Base-by-base conservation (phyloP, 35 echinoderm and acorn worm genomes). In the Lytechinus variegatus region DNA sequence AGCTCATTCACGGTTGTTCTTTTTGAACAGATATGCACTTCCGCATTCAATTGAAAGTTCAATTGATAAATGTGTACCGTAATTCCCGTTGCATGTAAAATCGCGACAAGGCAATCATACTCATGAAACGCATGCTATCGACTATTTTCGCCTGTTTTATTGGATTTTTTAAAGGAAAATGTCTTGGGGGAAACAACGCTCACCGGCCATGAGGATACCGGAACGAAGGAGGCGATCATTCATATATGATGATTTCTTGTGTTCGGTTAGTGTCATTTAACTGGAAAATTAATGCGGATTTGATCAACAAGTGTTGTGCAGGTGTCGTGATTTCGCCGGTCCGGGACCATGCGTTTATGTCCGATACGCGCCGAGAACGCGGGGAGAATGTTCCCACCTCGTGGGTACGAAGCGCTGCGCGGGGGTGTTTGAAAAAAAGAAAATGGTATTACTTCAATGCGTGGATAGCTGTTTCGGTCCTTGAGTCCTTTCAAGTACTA, bases 161-260 rank as follows among this genome's bases (percentile, higher is more conserved):
- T 71, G 61, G 61, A 71, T 21, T 89, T 89, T 9, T 2, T 52
- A 90, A 1, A 9, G n/a, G 88, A 93, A 93, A 93, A 93, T 93
- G 92, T 93, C 92, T 54, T 93, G 52, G 92, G 53, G 92, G 9
- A 55, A 24, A 93, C 28, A 57, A 53, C 12, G 54, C 52, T 93
- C 92, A 54, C 92, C 10, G n/a, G 52, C 92, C 24, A 54, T 93
- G 55, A 93, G 3, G 57, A 93, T 93, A 54, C 92, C 92, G 8
- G 92, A 27, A 10, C 16, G 92, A 54, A 93, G 92, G 55, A 54
- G 92, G n/a, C 92, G 92, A 0, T 93, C 92, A 57, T 93, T 56
- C 27, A 55, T 93, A 56, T 54, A 33, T n/a, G 53, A 93, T 53
- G 92, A 93, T 93, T 54, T 53, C 14, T 55, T 55, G 4, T 55